These are phyloP conservation scores for Callosobruchus maculatus DNA, from an alignment of 2,888 invertebrate genomes.

Conservation along the genomic window DNA sequence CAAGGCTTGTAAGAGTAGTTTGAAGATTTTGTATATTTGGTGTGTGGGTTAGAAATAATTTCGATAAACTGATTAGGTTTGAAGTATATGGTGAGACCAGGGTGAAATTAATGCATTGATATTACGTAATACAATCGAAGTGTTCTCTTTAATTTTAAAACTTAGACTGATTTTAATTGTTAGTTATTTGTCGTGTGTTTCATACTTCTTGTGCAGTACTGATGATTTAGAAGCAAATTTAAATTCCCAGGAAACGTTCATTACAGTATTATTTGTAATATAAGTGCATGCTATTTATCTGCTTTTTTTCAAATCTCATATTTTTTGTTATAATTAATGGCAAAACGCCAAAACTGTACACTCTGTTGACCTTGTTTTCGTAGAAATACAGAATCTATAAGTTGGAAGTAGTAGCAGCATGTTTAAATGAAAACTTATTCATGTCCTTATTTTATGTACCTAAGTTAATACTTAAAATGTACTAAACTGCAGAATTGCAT, in stretches of 20 bases:
- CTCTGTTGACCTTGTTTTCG: too few relatives aligned
- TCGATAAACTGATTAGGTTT: neutral
- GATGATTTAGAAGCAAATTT: neutral
- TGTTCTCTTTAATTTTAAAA: neutral
- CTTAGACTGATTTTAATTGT: neutral
- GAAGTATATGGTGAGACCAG: neutral
- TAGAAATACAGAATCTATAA: too few relatives aligned
- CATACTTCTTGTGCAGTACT: neutral
- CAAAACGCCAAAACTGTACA: too few relatives aligned
- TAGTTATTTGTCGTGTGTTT: neutral
- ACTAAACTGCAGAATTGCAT: too few relatives aligned
- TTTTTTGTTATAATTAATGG: too few relatives aligned
- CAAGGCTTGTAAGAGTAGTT: neutral
- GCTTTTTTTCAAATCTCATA: neutral
- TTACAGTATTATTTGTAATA: neutral
- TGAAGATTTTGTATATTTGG: neutral
- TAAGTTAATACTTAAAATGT: too few relatives aligned
- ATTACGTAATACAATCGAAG: neutral
- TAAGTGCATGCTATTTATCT: neutral
- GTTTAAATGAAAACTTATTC: too few relatives aligned
- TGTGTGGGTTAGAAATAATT: neutral
- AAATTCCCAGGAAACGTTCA: neutral
- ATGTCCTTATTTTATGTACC: too few relatives aligned
- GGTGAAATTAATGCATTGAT: neutral
- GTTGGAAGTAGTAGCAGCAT: too few relatives aligned